A percentile compares a stretch with the other conserved stretches of the same genome.
Conservation (phyloP, 2,113 vertebrate genomes). For the Bungarus multicinctus region DNA sequence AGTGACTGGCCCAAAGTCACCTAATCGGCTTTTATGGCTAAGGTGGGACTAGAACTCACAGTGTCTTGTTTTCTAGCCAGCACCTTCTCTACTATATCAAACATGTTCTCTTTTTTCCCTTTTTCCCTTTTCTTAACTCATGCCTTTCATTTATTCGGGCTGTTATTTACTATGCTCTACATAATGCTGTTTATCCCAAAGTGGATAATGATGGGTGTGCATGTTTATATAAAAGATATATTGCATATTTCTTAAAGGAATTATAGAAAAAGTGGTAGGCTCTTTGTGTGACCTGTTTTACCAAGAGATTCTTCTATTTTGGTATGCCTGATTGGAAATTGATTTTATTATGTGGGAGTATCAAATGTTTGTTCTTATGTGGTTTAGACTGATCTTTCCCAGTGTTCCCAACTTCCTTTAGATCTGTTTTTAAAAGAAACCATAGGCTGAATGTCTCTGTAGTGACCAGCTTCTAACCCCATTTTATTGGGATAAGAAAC, state of each 20-base stretch:
- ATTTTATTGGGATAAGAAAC: conserved; percentile 13
- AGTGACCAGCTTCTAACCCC: background rate
- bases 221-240: background rate
- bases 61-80: background rate
- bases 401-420: background rate
- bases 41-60: background rate
- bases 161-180: background rate
- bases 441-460: background rate
- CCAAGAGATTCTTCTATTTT: background rate
- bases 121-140: background rate
- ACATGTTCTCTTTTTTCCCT: background rate
- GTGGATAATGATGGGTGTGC: background rate
- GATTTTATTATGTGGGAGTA: background rate
- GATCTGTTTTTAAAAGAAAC: conserved; percentile 10
- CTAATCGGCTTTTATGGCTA: background rate
- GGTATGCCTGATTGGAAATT: background rate
- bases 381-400: background rate
- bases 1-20: background rate
- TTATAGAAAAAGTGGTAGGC: background rate
- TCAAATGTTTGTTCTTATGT: background rate
- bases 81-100: background rate
- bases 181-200: background rate
- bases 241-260: background rate
- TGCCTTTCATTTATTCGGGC: background rate
- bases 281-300: background rate